Evolutionary conservation across 2,113 vertebrate genomes (phyloP), one percentile per base, ranked within the genome.

Genomic region (Butorides virescens): DNA sequence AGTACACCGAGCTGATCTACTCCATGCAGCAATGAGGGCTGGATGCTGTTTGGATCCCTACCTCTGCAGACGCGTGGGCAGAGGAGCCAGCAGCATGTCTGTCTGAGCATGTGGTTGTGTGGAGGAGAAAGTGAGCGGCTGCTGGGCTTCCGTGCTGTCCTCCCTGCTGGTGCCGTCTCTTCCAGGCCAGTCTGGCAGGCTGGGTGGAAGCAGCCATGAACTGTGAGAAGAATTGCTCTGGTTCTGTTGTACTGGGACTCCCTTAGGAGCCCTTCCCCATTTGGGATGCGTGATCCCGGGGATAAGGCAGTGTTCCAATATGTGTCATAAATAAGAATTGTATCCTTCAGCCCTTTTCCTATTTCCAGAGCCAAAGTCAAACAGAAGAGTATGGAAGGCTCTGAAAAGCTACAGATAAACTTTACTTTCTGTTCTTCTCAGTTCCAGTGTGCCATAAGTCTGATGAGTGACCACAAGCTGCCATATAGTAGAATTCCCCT

Each of bases 161-260:
- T 76, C 30, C 50, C 27, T 0, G 0, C 82, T 68, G 30, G 9
- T 68, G 44, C 50, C 2, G 0, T 75, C 39, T 39, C 58, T 73
- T 25, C 62, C 46, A n/a, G 56, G 44, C 49, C 5, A 44, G n/a
- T 25, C 91, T 73, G 88, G n/a, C 59, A 81, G 76, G 42, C 47
- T 66, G 44, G 32, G 29, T 86, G 59, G 68, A 84, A 84, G 79
- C 83, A 62, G 59, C 32, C 7, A 0, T 55, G n/a, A 61, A 5
- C 66, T 82, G 79, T 91, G 75, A 74, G 79, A 55, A 50, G 25
- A 86, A 26, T 55, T 74, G 34, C 65, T 65, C 23, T 84, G 52
- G 26, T 89, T 47, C 49, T 67, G 11, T 49, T 81, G 36, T 77
- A 30, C 44, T 82, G 49, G 11, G 70, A 9, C 15, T 94, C 36